Evolutionary conservation across 2,113 vertebrate genomes (phyloP), one percentile per base, ranked within the genome.

Genomic region (Pandion haliaetus): DNA sequence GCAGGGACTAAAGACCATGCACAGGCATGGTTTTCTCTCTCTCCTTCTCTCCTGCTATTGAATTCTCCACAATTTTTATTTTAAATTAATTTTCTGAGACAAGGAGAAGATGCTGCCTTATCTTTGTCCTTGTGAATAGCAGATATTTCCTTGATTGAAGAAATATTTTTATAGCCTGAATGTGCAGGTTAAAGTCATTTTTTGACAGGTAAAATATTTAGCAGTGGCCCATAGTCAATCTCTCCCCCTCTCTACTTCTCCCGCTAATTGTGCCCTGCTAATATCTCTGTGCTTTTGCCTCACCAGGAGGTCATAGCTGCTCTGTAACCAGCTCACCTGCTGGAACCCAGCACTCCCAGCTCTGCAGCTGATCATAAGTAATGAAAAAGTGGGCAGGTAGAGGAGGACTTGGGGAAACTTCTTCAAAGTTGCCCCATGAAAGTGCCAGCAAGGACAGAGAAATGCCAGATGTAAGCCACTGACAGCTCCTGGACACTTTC

Each of bases 71-170:
- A 2, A 29, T 82, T 95, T 87, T 78, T 78, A 67, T 90, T 96
- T 94, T 21, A 84, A 95, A 95, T 97, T 97, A 95, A 95, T 98
- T 97, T 94, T 86, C 63, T 77, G 49, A 95, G 81, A 92, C 36
- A 94, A 86, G 79, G 20, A 89, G 70, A 95, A 91, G 88, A 77
- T 15, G 6, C 78, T 96, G 73, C 69, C 34, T 94, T 95, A 73
- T 58, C 86, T 97, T 88, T 95, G 90, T 93, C 95, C 95, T 98
- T 97, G 94, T 71, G 76, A 96, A 93, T 10, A 34, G 2, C 62
- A 72, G 74, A 70, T 49, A 24, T 96, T 93, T 36, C 66, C 81
- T 80, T 96, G 93, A 96, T 62, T 72, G 88, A 97, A 96, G 92
- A 91, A 96, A 92, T 94, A 93, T 95, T 97, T 97, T 95, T 94